Evolutionary conservation across 2,797 vertebrate species (phyloP), one percentile per base, ranked within the genome.

Genomic region (Spea hammondii): DNA sequence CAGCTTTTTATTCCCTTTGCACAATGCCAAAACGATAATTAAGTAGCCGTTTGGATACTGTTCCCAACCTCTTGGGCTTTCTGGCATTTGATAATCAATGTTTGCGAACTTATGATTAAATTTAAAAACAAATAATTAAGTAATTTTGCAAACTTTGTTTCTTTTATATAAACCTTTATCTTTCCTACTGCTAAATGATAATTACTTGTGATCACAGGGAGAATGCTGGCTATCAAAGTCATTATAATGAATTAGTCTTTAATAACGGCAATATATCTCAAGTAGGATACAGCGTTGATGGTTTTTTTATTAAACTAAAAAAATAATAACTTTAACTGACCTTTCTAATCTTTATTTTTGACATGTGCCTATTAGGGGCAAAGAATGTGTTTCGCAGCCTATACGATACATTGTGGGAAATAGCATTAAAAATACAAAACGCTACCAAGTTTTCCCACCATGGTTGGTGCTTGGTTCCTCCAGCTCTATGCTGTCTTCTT

Each of bases 1-100:
- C 68, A 81, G 79, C 74, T 73, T 77, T 81, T 81, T 72, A 77
- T 77, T 81, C 77, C 73, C 79, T 77, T 77, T 73, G 79, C 65
- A 11, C 51, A 46, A 46, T 68, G 70, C 64, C 49, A 51, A 54
- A 77, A 69, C 68, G 70, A 77, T 81, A 81, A 81, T 77, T 65
- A 72, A 67, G 70, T 62, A 77, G 74, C 79, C 7, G 55, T 73
- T 73, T 68, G 70, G 54, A 77, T 77, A 17, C 48, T 14, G 17
- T 81, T 66, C 50, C 65, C 65, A 64, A 45, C 70, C 73, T 57
- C 47, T 50, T 50, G 65, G 55, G 70, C 74, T 12, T 81, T 64
- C 74, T 49, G 48, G 62, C 70, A 68, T 68, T 73, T 73, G 74
- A 77, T 77, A 77, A 81, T 77, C 79, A 77, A 77, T 77, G 74